phyloP scores from a whole-genome alignment of 2,113 vertebrate genomes.

The Clarias gariepinus region DNA sequence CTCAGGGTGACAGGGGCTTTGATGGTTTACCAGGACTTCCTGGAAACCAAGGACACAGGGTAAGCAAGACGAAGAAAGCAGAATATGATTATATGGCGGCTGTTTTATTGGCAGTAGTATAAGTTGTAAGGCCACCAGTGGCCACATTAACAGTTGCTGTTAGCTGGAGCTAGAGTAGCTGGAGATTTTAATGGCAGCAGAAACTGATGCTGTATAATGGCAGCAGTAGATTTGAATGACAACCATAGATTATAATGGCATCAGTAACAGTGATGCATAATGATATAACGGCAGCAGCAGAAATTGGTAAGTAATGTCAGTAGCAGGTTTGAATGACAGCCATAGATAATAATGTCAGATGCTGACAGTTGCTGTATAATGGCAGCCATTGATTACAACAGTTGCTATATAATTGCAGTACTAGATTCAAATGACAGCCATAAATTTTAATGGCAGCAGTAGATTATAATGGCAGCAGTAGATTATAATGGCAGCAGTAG shows the following conservation, averaged over 20 bases:
- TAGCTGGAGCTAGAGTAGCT: not conserved
- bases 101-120: not conserved
- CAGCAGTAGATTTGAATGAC: too few species aligned
- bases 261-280: not conserved
- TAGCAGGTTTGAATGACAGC: not conserved
- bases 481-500: not conserved
- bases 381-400: not conserved
- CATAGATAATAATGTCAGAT: not conserved
- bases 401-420: not conserved
- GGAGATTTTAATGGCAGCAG: not conserved
- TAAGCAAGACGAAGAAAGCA: conserved; percentile 49
- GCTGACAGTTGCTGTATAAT: too few species aligned
- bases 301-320: not conserved
- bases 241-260: not conserved
- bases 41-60: conserved; percentile 74
- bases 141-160: not conserved
- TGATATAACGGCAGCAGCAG: not conserved
- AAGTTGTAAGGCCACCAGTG: too few species aligned
- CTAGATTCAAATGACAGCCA: not conserved
- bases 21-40: conserved; percentile 91
- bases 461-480: not conserved
- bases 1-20: conserved; percentile 91
- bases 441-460: not conserved
- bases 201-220: too few species aligned
- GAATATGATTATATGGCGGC: not conserved